phyloP scores from a whole-genome alignment of 2,797 vertebrate species.

The Pseudotriccus pelzelni region DNA sequence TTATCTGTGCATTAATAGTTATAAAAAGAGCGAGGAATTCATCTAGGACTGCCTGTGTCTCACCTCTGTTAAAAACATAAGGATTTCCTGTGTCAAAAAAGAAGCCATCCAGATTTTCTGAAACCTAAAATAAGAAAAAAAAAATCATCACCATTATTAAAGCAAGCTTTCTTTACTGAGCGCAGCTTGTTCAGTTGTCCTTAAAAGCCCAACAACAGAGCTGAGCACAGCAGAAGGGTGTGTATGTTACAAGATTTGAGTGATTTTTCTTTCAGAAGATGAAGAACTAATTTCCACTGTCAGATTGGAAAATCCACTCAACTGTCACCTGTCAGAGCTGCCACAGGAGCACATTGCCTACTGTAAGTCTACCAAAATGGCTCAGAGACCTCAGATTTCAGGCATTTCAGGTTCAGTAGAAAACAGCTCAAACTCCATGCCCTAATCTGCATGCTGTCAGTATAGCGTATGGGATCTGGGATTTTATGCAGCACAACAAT shows the following conservation, averaged over 20 bases:
- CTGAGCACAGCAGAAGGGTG: not conserved
- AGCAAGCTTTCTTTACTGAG: not conserved
- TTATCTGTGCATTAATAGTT: not conserved
- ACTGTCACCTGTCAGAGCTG: not conserved
- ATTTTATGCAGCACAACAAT: not conserved
- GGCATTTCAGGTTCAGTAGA: not conserved
- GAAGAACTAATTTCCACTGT: not conserved
- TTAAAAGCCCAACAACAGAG: not conserved
- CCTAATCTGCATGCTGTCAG: fast-evolving
- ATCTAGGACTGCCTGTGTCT: not conserved
- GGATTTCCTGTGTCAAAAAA: not conserved
- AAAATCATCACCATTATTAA: not conserved
- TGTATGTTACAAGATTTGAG: not conserved
- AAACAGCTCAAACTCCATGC: not conserved
- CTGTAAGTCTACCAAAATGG: fast-evolving
- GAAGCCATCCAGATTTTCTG: not conserved
- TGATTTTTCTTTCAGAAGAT: not conserved
- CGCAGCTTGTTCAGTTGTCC: not conserved
- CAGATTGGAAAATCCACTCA: not conserved
- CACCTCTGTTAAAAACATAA: not conserved
- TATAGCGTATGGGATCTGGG: not conserved
- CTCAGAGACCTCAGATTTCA: not conserved
- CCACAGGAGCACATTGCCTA: not conserved
- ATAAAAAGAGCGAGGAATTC: not conserved
- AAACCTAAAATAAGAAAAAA: not conserved